Conservation (phyloP, 2,113 vertebrate species). For the Mixornis gularis region DNA sequence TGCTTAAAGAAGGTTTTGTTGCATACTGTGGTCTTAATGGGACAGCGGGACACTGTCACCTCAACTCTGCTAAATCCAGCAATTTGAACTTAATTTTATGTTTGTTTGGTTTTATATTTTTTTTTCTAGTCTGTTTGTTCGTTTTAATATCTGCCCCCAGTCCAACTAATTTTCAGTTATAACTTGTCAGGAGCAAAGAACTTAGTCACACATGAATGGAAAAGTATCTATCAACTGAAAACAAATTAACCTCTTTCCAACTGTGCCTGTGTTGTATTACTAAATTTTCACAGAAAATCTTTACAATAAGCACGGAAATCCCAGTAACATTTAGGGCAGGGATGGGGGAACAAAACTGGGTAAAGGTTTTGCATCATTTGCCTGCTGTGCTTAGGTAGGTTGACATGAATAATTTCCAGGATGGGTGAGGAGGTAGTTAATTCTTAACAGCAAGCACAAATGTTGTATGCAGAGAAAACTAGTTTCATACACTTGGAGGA, state of each 20-base stretch:
- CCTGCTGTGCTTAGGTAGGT: background rate
- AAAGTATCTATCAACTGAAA: conserved; percentile 40
- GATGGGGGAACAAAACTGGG: background rate
- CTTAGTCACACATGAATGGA: background rate
- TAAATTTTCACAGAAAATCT: conserved; percentile 5
- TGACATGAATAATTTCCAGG: background rate
- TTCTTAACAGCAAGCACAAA: background rate
- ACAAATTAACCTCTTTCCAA: conserved; percentile 42
- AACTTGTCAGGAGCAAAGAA: background rate
- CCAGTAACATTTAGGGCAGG: background rate
- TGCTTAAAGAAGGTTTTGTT: background rate
- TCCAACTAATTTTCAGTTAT: conserved; percentile 11
- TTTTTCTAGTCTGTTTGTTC: too few relatives aligned
- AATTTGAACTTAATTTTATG: background rate
- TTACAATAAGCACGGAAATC: background rate
- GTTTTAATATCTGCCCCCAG: background rate
- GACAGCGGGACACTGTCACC: background rate
- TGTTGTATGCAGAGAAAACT: background rate
- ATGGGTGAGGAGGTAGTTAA: background rate
- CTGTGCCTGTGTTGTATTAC: background rate
- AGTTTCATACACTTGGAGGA: background rate
- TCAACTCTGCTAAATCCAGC: background rate
- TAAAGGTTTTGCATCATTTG: background rate
- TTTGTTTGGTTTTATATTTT: background rate
- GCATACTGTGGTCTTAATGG: background rate